Conservation (phyloP, 2,888 invertebrate species). For the Petrophora chlorosata region DNA sequence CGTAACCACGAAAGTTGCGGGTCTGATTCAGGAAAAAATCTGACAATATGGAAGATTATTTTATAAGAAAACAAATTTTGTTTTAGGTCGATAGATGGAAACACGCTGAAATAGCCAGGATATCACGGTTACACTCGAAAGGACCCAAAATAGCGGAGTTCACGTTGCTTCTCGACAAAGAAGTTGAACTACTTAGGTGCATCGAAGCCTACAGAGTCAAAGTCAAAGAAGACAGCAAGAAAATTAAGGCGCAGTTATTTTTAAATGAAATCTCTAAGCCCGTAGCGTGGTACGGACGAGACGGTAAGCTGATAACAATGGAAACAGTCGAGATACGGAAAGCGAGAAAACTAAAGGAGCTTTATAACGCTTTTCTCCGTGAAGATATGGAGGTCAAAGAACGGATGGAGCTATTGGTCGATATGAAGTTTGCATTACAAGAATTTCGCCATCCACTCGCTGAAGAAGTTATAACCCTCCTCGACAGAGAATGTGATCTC, state of each 20-base stretch:
- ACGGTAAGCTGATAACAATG: slow-evolving; percentile 89
- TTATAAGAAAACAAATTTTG: background rate
- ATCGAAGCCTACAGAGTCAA: slow-evolving; percentile 87
- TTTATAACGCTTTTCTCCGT: slow-evolving; percentile 87
- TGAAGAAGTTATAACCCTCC: slow-evolving; percentile 84
- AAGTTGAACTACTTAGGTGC: slow-evolving; percentile 87
- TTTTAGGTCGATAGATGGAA: slow-evolving; percentile 86
- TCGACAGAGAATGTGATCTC: slow-evolving; percentile 89
- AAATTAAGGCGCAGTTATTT: slow-evolving; percentile 85
- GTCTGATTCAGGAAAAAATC: too few relatives aligned
- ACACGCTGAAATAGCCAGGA: slow-evolving; percentile 85
- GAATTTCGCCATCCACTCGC: slow-evolving; percentile 83
- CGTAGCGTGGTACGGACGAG: slow-evolving; percentile 89
- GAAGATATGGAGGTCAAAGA: slow-evolving; percentile 85
- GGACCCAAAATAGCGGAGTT: slow-evolving; percentile 89
- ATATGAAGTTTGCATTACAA: slow-evolving; percentile 87
- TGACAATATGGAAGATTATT: too few relatives aligned
- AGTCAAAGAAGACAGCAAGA: slow-evolving; percentile 84
- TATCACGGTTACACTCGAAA: slow-evolving; percentile 85
- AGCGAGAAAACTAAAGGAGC: slow-evolving; percentile 88
- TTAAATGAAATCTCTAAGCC: slow-evolving; percentile 88
- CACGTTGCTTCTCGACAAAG: slow-evolving; percentile 88
- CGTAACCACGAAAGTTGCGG: too few relatives aligned
- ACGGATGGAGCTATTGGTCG: slow-evolving; percentile 87
- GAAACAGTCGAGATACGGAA: slow-evolving; percentile 92